Base-by-base conservation (phyloP, 2,113 vertebrate species). In the Eptatretus burgeri region DNA sequence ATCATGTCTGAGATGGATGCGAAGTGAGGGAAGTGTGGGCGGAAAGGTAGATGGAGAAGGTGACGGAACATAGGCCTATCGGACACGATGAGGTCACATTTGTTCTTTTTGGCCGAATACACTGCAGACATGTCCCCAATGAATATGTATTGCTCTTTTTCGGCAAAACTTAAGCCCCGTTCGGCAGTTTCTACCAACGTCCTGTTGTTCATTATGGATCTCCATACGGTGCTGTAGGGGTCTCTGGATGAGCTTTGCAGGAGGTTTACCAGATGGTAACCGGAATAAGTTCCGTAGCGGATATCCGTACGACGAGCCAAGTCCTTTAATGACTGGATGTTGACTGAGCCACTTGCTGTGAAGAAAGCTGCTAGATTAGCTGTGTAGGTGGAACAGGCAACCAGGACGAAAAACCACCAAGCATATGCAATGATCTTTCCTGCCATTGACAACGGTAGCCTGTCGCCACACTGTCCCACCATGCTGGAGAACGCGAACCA, bases 391-490 rank as follows among this genome's bases (percentile, higher is more conserved):
- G 56, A 60, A 20, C 56, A 60, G n/a, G 19, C 56, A 20, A 60
- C 56, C 56, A 60, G 56, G n/a, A 60, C 56, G 56, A 60, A 60
- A 20, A n/a, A 60, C 56, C 56, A 60, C 56, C 56, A 60, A n/a
- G 56, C 19, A 20, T 60, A 60, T 20, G 19, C 56, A 12, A 60
- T 60, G 56, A 60, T 60, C 56, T 60, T 60, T n/a, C 56, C 56
- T n/a, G 56, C 56, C 56, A 60, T 60, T 10, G 56, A 60, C n/a
- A 60, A 12, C 56, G 56, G 56, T 20, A 60, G 56, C 12, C n/a
- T n/a, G 9, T 60, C 56, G 12, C 56, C 19, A 12, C 56, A n/a
- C 56, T 60, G 56, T 20, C 19, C 19, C 56, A 60, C 56, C 56
- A 60, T 60, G 2, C n/a, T 20, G n/a, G 56, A 60, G 56, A 60